Conservation (phyloP, 1,140 invertebrate genomes). For the Drosophila ananassae region DNA sequence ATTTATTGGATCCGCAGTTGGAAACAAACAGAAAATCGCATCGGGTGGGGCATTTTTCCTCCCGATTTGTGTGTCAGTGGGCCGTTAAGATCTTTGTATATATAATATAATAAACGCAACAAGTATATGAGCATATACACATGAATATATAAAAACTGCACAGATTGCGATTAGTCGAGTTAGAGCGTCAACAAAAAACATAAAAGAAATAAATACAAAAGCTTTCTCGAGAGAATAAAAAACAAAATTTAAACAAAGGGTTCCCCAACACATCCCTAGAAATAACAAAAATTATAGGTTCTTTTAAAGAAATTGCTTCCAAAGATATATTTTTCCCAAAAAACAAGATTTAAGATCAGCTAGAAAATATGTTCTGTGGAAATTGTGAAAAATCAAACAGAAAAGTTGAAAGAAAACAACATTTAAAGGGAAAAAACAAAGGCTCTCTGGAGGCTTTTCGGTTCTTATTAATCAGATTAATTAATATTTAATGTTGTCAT, state of each 20-base stretch:
- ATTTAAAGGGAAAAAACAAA: neutral
- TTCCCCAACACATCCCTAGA: neutral
- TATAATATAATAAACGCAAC: constrained; percentile 40
- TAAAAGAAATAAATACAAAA: constrained; percentile 8
- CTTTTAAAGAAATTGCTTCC: too few relatives aligned
- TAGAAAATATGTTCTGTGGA: neutral
- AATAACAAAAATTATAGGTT: neutral
- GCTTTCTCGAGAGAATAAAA: neutral
- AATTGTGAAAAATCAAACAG: neutral
- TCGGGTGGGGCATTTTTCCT: constrained; percentile 28
- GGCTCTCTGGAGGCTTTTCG: constrained; percentile 39
- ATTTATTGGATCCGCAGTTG: constrained; percentile 51
- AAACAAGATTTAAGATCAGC: neutral
- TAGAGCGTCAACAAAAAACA: constrained; percentile 49
- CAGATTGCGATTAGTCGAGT: constrained; percentile 60
- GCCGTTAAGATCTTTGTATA: constrained; percentile 49
- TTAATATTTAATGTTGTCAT: constrained; percentile 82
- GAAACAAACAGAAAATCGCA: constrained; percentile 59
- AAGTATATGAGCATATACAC: constrained; percentile 15
- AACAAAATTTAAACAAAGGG: constrained; percentile 7
- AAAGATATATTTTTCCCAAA: neutral
- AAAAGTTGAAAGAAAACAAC: neutral
- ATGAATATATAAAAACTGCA: constrained; percentile 27
- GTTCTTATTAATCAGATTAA: constrained; percentile 72
- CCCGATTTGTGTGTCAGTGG: constrained; percentile 64